These are phyloP conservation scores for Perca flavescens DNA, from an alignment of 2,113 vertebrate genomes.

Conservation along the genomic window DNA sequence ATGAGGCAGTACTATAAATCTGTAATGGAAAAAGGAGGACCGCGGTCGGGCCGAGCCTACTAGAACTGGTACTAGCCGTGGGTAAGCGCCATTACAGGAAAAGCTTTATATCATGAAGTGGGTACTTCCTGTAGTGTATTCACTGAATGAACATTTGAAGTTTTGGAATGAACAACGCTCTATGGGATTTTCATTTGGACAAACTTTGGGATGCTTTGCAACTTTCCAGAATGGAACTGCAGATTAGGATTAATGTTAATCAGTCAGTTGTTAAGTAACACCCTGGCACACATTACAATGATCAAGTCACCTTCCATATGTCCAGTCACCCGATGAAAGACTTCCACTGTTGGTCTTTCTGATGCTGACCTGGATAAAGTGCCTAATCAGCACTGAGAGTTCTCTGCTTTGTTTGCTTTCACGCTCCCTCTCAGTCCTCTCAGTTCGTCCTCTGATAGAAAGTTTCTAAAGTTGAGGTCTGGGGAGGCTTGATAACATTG, in stretches of 20 bases:
- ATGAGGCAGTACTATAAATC: no score
- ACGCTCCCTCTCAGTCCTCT: slow-evolving; percentile 10
- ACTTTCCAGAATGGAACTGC: background rate
- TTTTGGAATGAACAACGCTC: background rate
- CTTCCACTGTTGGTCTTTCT: slow-evolving; percentile 38
- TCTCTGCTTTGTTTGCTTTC: slow-evolving; percentile 33
- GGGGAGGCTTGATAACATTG: slow-evolving; percentile 45
- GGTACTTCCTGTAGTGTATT: background rate
- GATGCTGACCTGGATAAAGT: slow-evolving; percentile 61
- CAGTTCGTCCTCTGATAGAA: slow-evolving; percentile 31
- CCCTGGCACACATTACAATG: background rate
- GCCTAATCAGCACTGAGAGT: slow-evolving; percentile 41
- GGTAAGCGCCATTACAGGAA: no score
- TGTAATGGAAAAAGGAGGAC: no score
- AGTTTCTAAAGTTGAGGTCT: slow-evolving; percentile 30
- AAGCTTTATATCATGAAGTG: background rate
- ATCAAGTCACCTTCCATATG: slow-evolving; percentile 29
- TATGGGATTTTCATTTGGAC: background rate
- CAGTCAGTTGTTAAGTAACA: background rate
- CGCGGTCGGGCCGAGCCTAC: no score
- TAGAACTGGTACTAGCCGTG: no score
- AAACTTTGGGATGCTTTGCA: background rate
- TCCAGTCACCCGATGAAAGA: slow-evolving; percentile 28
- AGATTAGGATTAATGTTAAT: background rate
- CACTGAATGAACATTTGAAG: background rate